Evolutionary conservation across 2,113 vertebrate species (phyloP).

Genomic region (Meriones unguiculatus): DNA sequence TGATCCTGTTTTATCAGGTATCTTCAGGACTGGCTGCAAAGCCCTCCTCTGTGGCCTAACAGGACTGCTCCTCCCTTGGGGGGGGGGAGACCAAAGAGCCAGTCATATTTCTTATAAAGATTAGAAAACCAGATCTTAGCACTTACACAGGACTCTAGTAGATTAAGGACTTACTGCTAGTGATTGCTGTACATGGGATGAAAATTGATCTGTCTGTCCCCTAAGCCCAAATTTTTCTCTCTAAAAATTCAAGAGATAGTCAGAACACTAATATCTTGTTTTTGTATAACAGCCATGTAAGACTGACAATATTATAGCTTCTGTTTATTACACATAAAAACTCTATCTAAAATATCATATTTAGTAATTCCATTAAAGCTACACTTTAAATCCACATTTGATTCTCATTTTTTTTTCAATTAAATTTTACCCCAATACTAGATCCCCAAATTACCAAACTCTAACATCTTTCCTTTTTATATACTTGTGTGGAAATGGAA

Average conservation of each 20-base stretch:
- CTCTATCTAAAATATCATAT: background rate
- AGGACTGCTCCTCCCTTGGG: too few species aligned
- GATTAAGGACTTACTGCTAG: background rate
- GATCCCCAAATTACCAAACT: background rate
- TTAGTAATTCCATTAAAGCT: background rate
- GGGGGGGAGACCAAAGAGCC: too few species aligned
- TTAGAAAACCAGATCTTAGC: background rate
- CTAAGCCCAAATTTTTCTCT: background rate
- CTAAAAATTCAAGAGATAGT: background rate
- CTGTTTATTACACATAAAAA: background rate
- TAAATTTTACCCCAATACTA: background rate
- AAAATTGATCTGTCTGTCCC: background rate
- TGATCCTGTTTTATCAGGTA: too few species aligned
- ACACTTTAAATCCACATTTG: background rate
- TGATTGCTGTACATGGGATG: background rate
- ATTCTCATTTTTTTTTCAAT: background rate
- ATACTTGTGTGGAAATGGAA: background rate
- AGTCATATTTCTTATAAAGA: too few species aligned
- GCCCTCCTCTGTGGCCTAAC: too few species aligned
- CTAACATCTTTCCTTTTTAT: slow-evolving; percentile 8
- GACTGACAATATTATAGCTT: background rate
- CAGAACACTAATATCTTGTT: background rate
- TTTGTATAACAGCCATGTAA: background rate
- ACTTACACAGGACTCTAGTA: background rate
- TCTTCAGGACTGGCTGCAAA: too few species aligned